Base-by-base conservation (phyloP, 2,797 vertebrate species). In the Adelosebastes latens region DNA sequence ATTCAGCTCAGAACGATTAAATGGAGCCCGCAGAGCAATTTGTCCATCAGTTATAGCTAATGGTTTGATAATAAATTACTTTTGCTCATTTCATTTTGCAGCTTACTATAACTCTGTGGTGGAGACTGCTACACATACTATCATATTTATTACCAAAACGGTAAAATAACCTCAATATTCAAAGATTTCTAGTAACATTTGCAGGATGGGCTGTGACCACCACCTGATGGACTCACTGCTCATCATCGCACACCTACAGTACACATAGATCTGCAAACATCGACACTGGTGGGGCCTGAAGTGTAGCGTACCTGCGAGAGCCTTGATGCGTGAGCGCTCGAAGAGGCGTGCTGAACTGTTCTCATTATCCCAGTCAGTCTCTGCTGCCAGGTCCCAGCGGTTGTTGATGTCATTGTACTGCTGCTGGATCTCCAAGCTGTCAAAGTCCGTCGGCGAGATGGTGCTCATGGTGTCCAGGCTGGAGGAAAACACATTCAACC, bases 371-470 rank as follows among this genome's bases (percentile, higher is more conserved):
- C 97, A 98, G 84, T 98, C 97, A 0, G 96, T 95, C 83, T 97
- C 97, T 0, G 96, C 96, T 25, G 96, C 96, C 84, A 97, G 95
- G 88, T 99, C 98, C 98, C 97, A 98, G 90, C 98, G 97, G 93
- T 98, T 98, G 93, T 99, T 99, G 94, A 98, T 97, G 93, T 99
- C 98, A 4, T 97, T 98, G 82, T 98, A 99, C 87, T 98, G 98
- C 92, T 98, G 97, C 93, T 98, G 98, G 92, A 98, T 98, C 94
- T 99, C 97, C 95, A 98, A 93, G 89, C 96, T 97, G 95, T 99
- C 97, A 24, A 97, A 98, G 94, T 98, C 97, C 3, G 97, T 98
- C 31, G 97, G 97, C 3, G 97, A 98, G 88, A 98, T 95, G 87
- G 97, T 97, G 93, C 97, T 98, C 97, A 98, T 98, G 96, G 92